A percentile compares a stretch with the other conserved stretches of the same genome.
phyloP scores from a whole-genome alignment of 2,113 vertebrate genomes.

The Corydoras sp. region DNA sequence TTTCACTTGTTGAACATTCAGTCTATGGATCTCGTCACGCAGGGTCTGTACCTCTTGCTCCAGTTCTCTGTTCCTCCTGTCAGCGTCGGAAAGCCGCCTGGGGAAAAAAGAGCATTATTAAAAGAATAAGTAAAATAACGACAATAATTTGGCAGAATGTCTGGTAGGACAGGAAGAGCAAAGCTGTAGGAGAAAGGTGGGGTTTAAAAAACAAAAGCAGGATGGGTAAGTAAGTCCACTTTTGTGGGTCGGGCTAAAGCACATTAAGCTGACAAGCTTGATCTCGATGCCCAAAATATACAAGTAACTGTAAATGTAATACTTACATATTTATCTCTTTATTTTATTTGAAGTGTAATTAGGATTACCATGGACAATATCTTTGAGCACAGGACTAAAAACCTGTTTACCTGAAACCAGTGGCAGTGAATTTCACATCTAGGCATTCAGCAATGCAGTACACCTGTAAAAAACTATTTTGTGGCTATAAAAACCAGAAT shows the following conservation, averaged over 20 bases:
- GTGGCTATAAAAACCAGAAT: no score
- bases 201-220: neutral
- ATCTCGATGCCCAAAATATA: neutral
- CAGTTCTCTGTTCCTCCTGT: conserved; percentile 52
- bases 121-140: neutral
- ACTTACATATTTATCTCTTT: neutral
- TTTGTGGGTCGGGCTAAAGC: neutral
- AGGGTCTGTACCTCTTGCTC: conserved; percentile 53
- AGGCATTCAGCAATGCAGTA: no score
- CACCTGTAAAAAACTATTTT: no score
- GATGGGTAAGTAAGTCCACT: neutral
- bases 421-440: no score
- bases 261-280: neutral
- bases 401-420: neutral
- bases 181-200: neutral
- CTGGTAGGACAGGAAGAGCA: neutral
- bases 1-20: conserved; percentile 44
- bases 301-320: neutral
- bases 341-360: neutral
- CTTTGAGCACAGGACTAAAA: neutral
- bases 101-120: conserved; percentile 38
- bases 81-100: conserved; percentile 62
- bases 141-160: neutral
- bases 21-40: conserved; percentile 47
- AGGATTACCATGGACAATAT: neutral